phyloP scores from a whole-genome alignment of 2,888 invertebrate genomes.

The Seira musarum region DNA sequence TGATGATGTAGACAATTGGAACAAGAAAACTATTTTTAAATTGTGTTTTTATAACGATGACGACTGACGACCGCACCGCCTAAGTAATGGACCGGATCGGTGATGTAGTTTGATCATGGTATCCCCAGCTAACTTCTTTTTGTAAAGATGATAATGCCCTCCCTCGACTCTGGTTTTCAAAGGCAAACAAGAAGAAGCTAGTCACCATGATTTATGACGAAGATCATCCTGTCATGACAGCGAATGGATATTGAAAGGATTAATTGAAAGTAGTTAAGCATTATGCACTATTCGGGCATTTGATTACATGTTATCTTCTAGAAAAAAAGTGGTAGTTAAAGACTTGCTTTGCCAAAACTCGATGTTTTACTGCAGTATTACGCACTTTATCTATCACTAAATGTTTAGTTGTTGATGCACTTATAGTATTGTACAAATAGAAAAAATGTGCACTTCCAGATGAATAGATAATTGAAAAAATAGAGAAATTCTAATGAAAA shows the following conservation, averaged over 20 bases:
- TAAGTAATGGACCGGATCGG: neutral
- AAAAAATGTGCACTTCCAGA: neutral
- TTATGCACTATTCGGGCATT: neutral
- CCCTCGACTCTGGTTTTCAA: neutral
- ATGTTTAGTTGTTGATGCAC: too few relatives aligned
- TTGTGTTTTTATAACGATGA: neutral
- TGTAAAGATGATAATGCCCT: constrained; percentile 9
- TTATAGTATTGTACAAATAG: neutral
- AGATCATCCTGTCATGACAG: constrained; percentile 26
- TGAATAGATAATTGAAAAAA: neutral
- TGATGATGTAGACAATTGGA: too few relatives aligned
- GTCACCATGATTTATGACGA: constrained; percentile 20
- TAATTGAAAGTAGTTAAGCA: constrained; percentile 33
- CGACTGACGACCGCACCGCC: too few relatives aligned
- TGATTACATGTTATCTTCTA: too few relatives aligned
- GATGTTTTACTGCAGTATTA: too few relatives aligned
- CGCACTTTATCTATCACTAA: too few relatives aligned
- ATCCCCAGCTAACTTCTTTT: neutral
- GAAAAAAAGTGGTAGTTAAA: too few relatives aligned
- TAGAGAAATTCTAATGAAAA: neutral
- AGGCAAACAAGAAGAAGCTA: constrained; percentile 2
- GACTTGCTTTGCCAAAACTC: too few relatives aligned
- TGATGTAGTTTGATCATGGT: neutral
- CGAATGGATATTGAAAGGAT: constrained; percentile 31
- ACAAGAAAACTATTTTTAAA: neutral